phyloP scores from a whole-genome alignment of 2,888 invertebrate species.

The Lithophane leautieri region DNA sequence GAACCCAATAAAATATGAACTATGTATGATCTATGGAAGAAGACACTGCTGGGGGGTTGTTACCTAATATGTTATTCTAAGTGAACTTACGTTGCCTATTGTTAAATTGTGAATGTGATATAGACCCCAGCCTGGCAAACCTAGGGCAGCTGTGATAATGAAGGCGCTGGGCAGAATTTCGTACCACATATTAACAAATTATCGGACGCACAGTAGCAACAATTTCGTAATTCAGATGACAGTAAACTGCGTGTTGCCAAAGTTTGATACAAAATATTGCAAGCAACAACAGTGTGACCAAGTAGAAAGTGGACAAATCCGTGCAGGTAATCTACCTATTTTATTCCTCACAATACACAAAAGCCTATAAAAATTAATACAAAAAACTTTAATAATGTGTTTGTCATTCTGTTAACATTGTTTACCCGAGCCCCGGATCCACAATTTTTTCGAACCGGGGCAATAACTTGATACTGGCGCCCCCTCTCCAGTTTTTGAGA shows the following conservation, averaged over 20 bases:
- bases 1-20: constrained; percentile 8
- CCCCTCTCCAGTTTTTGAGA: too few relatives aligned
- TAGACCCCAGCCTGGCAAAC: constrained; percentile 91
- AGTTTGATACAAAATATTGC: constrained; percentile 51
- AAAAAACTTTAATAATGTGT: too few relatives aligned
- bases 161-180: constrained; percentile 92
- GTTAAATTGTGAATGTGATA: constrained; percentile 91
- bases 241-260: constrained; percentile 73
- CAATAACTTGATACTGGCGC: too few relatives aligned
- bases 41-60: constrained; percentile 65
- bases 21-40: constrained; percentile 49
- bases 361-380: too few relatives aligned
- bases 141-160: constrained; percentile 91
- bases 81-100: constrained; percentile 91
- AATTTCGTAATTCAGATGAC: constrained; percentile 67
- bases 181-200: constrained; percentile 91
- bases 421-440: too few relatives aligned
- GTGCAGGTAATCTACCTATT: not conserved
- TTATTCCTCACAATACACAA: too few relatives aligned
- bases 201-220: constrained; percentile 60
- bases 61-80: constrained; percentile 82
- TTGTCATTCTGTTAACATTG: too few relatives aligned
- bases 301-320: not conserved
- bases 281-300: constrained; percentile 52
- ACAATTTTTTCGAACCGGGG: too few relatives aligned